A percentile compares a stretch with the other conserved stretches of the same genome.
phyloP scores from a whole-genome alignment of 1,140 invertebrate species.

The Trissolcus basalis region DNA sequence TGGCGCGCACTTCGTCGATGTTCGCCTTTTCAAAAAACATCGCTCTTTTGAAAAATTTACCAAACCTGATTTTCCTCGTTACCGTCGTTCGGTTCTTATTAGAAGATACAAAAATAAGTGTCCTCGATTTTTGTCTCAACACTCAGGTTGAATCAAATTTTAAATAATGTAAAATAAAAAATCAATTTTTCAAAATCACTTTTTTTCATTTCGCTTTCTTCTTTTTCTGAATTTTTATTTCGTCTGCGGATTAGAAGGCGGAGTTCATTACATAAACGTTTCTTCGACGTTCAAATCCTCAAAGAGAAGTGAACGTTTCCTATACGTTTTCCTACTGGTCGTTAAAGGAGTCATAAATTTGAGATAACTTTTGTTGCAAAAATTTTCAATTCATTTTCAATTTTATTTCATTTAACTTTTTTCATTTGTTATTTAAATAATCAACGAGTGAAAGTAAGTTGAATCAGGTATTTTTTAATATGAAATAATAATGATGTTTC shows the following conservation, averaged over 20 bases:
- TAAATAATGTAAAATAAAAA: too few relatives aligned
- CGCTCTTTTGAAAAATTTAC: constrained; percentile 41
- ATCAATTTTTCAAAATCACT: not conserved
- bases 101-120: not conserved
- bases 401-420: too few relatives aligned
- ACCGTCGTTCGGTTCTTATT: not conserved
- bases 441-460: too few relatives aligned
- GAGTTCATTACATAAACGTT: constrained; percentile 13
- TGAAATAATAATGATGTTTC: too few relatives aligned
- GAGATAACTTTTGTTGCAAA: not conserved
- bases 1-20: constrained; percentile 55
- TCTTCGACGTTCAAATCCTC: constrained; percentile 5
- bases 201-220: not conserved
- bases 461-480: too few relatives aligned
- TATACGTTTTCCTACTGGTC: not conserved
- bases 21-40: constrained; percentile 57
- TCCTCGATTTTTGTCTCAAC: too few relatives aligned
- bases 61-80: constrained; percentile 1
- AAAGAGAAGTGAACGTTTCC: not conserved
- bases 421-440: too few relatives aligned
- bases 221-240: not conserved
- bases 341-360: not conserved
- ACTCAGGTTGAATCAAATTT: too few relatives aligned
- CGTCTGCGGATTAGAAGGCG: too few relatives aligned
- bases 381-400: too few relatives aligned